Evolutionary conservation across 2,113 vertebrate species (phyloP), one percentile per base, ranked within the genome.

Genomic region (Lasiurus borealis): DNA sequence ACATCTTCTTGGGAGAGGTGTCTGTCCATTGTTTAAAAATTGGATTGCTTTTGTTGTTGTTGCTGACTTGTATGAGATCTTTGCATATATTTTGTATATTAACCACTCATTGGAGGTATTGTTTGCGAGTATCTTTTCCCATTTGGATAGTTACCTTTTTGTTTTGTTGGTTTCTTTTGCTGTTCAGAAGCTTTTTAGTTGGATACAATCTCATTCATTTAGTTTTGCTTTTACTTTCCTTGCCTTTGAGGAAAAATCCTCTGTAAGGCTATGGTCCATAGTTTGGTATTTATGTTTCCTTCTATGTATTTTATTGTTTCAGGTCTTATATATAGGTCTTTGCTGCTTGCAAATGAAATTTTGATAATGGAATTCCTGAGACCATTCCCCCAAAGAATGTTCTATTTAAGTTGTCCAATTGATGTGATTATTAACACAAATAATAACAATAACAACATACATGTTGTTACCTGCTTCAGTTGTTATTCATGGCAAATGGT

Each of bases 371-470:
- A 81, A 85, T 92, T 95, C 81, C 81, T 93, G 52, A 48, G 59
- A 72, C 87, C 9, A 18, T 68, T 27, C 34, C 75, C 77, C 19
- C 52, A 57, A 87, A 89, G 90, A 77, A 85, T 50, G 73, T 36
- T 92, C 54, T 75, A 18, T 72, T 89, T 87, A 77, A 96, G 75
- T 44, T 44, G 59, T 85, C 62, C 93, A 85, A 95, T 73, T 25
- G 29, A 91, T 85, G 48, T 94, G 64, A 91, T 96, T 94, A 97
- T 96, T 95, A 97, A 81, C 96, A 91, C 75, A 91, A 94, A 27
- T 64, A 91, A 88, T 88, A 90, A 95, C 80, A 62, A 27, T 68
- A 40, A 68, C 40, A 19, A 88, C 84, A 90, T 23, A 5, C 23
- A 9, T 8, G 13, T 48, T 36, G 31, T 90, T 96, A 82, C 81